Conservation (phyloP, 2,113 vertebrate species). For the Corythaixoides concolor region DNA sequence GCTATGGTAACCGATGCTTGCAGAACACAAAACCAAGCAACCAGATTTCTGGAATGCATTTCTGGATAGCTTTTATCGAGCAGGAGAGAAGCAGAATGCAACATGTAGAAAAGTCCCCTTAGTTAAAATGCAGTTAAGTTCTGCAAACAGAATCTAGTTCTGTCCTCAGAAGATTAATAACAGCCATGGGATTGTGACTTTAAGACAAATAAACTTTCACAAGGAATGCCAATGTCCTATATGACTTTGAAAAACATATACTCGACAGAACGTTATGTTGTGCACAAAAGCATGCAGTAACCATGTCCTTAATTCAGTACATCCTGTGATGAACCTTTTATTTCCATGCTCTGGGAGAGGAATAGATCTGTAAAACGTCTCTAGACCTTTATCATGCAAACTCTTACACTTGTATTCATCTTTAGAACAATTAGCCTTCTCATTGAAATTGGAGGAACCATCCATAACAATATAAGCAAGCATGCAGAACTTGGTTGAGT, state of each 20-base stretch:
- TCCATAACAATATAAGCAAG: background rate
- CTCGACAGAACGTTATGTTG: background rate
- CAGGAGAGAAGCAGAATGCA: background rate
- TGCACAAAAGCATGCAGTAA: background rate
- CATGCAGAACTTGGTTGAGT: background rate
- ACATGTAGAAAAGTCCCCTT: background rate
- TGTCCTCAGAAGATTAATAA: background rate
- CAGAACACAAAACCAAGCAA: slow-evolving; percentile 40
- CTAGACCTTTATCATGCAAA: background rate
- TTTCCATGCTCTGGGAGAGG: background rate
- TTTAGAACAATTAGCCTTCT: background rate
- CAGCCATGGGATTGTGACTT: background rate
- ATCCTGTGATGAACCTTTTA: background rate
- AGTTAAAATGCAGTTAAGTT: background rate
- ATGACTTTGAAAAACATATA: background rate
- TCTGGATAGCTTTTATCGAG: slow-evolving; percentile 5
- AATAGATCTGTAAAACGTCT: background rate
- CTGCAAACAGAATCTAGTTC: background rate
- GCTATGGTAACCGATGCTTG: background rate
- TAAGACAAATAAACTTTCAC: background rate
- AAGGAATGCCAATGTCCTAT: background rate
- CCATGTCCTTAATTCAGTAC: background rate
- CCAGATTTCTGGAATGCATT: slow-evolving; percentile 17
- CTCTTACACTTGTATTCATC: background rate
- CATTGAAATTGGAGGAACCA: background rate